Evolutionary conservation across 1,140 invertebrate species (phyloP), one percentile per base, ranked within the genome.

Genomic region (Drosophila virilis): DNA sequence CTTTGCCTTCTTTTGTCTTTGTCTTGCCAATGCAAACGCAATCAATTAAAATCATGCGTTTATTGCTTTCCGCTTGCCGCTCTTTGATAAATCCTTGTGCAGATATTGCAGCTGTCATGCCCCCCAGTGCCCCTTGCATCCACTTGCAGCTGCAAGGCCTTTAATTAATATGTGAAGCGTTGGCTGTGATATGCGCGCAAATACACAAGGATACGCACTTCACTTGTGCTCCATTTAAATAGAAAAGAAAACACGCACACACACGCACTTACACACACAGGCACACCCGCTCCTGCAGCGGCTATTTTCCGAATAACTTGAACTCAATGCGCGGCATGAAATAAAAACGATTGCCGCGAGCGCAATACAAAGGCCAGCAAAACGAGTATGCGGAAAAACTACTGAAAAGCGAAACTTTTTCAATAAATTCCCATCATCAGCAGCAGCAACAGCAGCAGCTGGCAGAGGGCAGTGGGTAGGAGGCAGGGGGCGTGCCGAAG

Each of bases 281-380:
- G 28, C 57, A 60, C 32, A 54, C 38, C 51, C 33, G 22, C 42
- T 62, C 69, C 75, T 74, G 80, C 52, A 62, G 50, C 67, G 76
- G 84, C 84, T 89, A 89, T 89, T 89, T 89, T 89, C 84, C 84
- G 80, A 89, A 89, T 89, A 89, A 89, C 80, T 89, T 89, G 80
- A 89, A 80, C 84, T 89, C 77, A 89, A 89, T 89, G 80, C 80
- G 69, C 54, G 78, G 80, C 67, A 80, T 90, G 74, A 89, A 89
- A 89, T 84, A 77, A 83, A 89, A 86, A 76, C 81, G 65, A 83
- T 65, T 77, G 68, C 71, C 72, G 74, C 50, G 77, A 77, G 79
- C 60, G 65, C 74, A 72, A 64, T 74, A 88, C 84, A 86, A 88
- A 89, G 83, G 68, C 69, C 72, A 54, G 35, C 37, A 60, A 67